Percentiles rank a stretch among this genome's conserved stretches.
These are phyloP conservation scores for Chiloscyllium plagiosum DNA, from an alignment of 2,113 vertebrate species.

Conservation along the genomic window DNA sequence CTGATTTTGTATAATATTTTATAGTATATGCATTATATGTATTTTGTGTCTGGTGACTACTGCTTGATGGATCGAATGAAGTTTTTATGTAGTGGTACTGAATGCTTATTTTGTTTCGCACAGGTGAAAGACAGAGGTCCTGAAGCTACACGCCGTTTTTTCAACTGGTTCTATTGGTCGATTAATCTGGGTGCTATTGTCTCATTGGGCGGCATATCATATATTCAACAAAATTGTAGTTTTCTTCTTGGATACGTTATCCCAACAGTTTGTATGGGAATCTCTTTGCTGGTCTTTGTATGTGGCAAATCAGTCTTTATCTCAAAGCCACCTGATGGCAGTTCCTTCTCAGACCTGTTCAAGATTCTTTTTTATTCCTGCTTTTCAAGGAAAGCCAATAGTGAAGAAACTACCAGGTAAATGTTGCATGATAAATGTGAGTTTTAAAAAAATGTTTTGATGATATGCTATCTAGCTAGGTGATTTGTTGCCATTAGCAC, in stretches of 20 bases:
- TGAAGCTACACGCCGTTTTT: slow-evolving; percentile 86
- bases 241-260: slow-evolving; percentile 77
- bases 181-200: slow-evolving; percentile 92
- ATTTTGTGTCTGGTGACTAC: neutral
- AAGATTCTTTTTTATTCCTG: slow-evolving; percentile 71
- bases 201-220: slow-evolving; percentile 82
- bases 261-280: slow-evolving; percentile 73
- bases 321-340: slow-evolving; percentile 86
- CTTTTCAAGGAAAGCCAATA: slow-evolving; percentile 53
- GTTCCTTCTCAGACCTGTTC: slow-evolving; percentile 85
- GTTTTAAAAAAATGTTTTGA: neutral
- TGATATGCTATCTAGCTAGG: neutral
- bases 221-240: slow-evolving; percentile 84
- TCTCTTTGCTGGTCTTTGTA: slow-evolving; percentile 82
- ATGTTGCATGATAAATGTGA: neutral
- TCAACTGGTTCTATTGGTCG: slow-evolving; percentile 99
- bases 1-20: neutral
- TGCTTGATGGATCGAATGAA: neutral
- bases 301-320: slow-evolving; percentile 80
- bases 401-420: slow-evolving; percentile 53
- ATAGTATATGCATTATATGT: no score
- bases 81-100: neutral
- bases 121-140: slow-evolving; percentile 93
- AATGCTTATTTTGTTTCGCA: slow-evolving; percentile 11
- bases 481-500: neutral